Conservation (phyloP, 1,140 invertebrate genomes). For the Trichoplusia ni region DNA sequence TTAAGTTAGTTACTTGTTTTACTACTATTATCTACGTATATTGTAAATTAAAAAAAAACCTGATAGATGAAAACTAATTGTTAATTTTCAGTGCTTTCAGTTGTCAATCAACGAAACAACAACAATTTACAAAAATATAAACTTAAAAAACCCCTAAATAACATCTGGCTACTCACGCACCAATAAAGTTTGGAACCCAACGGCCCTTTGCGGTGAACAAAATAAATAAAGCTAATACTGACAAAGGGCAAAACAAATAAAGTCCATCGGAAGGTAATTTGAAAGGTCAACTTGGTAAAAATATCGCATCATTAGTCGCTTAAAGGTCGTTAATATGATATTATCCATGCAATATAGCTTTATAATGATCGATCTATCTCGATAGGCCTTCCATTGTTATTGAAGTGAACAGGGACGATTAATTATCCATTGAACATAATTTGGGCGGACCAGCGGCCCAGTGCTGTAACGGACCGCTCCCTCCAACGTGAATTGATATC, state of each 20-base stretch:
- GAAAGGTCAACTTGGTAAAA: conserved; percentile 14
- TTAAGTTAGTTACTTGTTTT: no score
- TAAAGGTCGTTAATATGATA: conserved; percentile 32
- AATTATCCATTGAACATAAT: conserved; percentile 80
- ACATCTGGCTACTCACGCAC: no score
- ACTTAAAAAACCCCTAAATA: no score
- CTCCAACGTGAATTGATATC: conserved; percentile 47
- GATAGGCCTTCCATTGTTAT: conserved; percentile 69
- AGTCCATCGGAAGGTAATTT: conserved; percentile 15
- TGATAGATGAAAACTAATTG: neutral
- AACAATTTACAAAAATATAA: no score
- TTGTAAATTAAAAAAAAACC: no score
- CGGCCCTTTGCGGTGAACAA: neutral
- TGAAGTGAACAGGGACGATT: conserved; percentile 70
- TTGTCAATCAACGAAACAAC: no score
- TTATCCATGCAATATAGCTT: conserved; percentile 35
- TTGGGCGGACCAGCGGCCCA: conserved; percentile 66
- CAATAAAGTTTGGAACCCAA: neutral
- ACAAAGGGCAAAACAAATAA: conserved; percentile 24
- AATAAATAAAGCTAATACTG: neutral
- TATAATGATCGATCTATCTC: conserved; percentile 55
- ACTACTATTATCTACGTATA: no score
- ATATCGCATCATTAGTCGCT: conserved; percentile 26
- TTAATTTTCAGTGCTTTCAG: no score
- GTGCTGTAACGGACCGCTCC: conserved; percentile 59